These are phyloP conservation scores for Phlogophora meticulosa DNA, from an alignment of 2,888 invertebrate genomes.

Conservation along the genomic window DNA sequence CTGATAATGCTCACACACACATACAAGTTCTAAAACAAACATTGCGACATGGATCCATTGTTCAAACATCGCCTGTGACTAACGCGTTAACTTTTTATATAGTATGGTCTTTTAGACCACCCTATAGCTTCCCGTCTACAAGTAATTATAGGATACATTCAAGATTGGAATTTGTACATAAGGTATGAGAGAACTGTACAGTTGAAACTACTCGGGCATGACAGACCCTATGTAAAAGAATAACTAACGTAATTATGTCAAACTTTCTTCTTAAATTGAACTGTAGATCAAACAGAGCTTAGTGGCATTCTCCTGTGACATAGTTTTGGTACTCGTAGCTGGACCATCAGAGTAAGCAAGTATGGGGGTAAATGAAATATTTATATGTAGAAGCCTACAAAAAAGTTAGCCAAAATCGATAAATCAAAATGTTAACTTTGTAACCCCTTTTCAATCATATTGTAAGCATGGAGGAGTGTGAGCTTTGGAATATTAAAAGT, in stretches of 20 bases:
- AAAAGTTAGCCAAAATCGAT: not conserved
- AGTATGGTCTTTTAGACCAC: conserved; percentile 43
- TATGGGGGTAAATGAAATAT: not conserved
- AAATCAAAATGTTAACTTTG: too few species aligned
- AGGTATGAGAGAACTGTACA: too few species aligned
- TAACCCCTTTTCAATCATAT: too few species aligned
- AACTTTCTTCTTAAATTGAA: too few species aligned
- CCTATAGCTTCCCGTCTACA: conserved; percentile 7
- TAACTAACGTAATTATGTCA: not conserved
- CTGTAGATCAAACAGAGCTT: not conserved
- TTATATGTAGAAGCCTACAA: not conserved
- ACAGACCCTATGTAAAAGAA: not conserved
- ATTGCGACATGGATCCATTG: conserved; percentile 66
- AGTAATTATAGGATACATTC: not conserved
- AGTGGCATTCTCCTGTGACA: not conserved
- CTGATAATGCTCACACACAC: conserved; percentile 60
- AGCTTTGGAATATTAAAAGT: too few species aligned
- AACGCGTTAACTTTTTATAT: conserved; percentile 54
- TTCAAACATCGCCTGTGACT: conserved; percentile 64
- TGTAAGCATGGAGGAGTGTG: too few species aligned
- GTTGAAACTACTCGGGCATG: not conserved
- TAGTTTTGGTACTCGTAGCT: not conserved
- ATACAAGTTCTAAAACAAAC: conserved; percentile 53
- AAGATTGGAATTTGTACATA: not conserved
- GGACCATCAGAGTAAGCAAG: not conserved